Percentiles rank a stretch among this genome's conserved stretches.
These are phyloP conservation scores for Pelusios castaneus DNA, from an alignment of 2,113 vertebrate species.

Conservation along the genomic window DNA sequence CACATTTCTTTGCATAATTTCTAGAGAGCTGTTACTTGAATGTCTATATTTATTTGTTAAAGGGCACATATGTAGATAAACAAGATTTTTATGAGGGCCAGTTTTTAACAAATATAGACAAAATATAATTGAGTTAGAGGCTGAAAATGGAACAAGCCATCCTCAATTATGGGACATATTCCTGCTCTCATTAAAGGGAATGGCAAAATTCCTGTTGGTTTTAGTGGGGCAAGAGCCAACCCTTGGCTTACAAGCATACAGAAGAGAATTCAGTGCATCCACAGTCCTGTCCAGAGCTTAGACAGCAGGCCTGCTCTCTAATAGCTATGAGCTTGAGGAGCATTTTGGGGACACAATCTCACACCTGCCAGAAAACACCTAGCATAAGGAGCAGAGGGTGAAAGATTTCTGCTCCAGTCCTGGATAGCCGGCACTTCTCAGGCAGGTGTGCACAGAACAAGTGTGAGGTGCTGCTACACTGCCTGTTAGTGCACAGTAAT, in stretches of 20 bases:
- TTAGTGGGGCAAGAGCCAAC: neutral
- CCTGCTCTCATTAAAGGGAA: neutral
- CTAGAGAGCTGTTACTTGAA: neutral
- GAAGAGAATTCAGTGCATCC: neutral
- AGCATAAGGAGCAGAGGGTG: neutral
- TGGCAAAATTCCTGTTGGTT: slow-evolving; percentile 5
- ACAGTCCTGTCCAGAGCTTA: neutral
- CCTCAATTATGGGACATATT: neutral
- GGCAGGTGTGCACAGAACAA: neutral
- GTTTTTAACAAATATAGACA: neutral
- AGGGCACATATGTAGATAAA: neutral
- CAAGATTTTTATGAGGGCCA: neutral
- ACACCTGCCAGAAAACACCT: neutral
- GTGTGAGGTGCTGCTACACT: neutral
- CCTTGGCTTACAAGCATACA: neutral
- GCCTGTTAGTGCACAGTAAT: neutral
- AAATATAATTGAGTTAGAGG: slow-evolving; percentile 28
- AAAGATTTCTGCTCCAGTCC: neutral
- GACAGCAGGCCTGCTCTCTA: neutral
- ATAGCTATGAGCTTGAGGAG: neutral
- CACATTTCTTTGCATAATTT: neutral
- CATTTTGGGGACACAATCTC: neutral
- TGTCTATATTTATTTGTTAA: slow-evolving; percentile 7
- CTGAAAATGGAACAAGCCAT: slow-evolving; percentile 31
- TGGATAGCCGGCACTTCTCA: neutral